Percentiles rank a stretch among this genome's conserved stretches.
These are phyloP conservation scores for Parambassis ranga DNA, from an alignment of 2,797 vertebrate genomes.

Conservation along the genomic window DNA sequence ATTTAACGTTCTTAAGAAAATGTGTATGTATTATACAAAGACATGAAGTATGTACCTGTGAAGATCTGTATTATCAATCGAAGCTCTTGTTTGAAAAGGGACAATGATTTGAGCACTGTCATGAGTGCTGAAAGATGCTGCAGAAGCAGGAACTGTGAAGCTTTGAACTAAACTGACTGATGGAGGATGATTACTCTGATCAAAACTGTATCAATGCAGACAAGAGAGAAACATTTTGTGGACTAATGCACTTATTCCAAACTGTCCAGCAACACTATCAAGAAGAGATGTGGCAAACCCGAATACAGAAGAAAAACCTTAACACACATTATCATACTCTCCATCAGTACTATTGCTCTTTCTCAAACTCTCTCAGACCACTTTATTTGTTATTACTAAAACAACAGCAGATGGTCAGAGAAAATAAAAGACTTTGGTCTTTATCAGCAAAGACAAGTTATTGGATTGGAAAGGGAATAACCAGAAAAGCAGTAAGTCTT, in stretches of 20 bases:
- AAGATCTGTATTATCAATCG: conserved; percentile 41
- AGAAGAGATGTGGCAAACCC: conserved; percentile 4
- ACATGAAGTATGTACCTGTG: conserved; percentile 29
- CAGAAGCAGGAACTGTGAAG: conserved; percentile 45
- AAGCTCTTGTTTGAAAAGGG: conserved; percentile 35
- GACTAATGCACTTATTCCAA: conserved; percentile 32
- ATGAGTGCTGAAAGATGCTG: conserved; percentile 33
- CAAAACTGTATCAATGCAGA: conserved; percentile 55
- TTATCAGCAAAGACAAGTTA: conserved; percentile 24
- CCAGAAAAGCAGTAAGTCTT: conserved; percentile 32
- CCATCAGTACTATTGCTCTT: conserved; percentile 32
- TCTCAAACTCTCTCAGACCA: conserved; percentile 16
- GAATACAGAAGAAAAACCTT: conserved; percentile 18
- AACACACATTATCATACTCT: conserved; percentile 24
- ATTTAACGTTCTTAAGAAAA: conserved; percentile 42
- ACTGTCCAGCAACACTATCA: conserved; percentile 24
- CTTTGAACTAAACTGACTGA: conserved; percentile 60
- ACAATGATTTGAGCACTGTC: neutral
- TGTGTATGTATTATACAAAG: conserved; percentile 46
- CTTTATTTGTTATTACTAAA: conserved; percentile 23
- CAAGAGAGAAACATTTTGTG: conserved; percentile 34
- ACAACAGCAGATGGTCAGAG: conserved; percentile 29
- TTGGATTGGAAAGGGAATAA: conserved; percentile 29
- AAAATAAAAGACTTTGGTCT: conserved; percentile 31
- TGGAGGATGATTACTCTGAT: conserved; percentile 61